Evolutionary conservation across 2,113 vertebrate species (phyloP), one percentile per base, ranked within the genome.

Genomic region (Chionis minor): DNA sequence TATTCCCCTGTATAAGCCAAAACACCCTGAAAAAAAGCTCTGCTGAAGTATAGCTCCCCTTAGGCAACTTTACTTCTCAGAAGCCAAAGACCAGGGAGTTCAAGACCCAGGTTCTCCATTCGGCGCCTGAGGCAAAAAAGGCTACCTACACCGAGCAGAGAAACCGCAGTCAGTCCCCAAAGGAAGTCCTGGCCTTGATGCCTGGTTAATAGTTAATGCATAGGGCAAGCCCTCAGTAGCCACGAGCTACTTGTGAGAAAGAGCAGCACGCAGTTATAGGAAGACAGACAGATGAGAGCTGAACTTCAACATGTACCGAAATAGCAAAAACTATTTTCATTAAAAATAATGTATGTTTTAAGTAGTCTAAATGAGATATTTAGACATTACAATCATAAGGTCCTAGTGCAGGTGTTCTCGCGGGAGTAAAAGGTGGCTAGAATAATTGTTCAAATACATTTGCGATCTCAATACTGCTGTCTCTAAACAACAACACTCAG

Each of bases 181-280:
- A 56, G 92, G 88, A 86, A 77, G 35, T 28, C 56, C 73, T 58
- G 42, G 70, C 81, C 86, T 79, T 72, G 80, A 86, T 85, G 65
- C 47, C 65, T 95, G 44, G 35, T 96, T 88, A 95, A 96, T 89
- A 96, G 51, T 92, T 91, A 96, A 96, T 92, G 80, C 49, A 61
- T 0, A 78, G 69, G 79, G 65, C 80, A 86, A 92, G 85, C 24
- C 82, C 82, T 83, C 38, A 2, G 35, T 40, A 82, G 78, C 33
- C 56, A 59, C 87, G 42, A 87, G 87, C 71, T 88, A 77, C 59
- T 92, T 73, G 24, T 13, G 79, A 77, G 88, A 42, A 81, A 78
- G 72, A 90, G 72, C 44, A 82, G 84, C 52, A 20, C 2, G 45
- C 47, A 59, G 47, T 44, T 73, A 38, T 0, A 69, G 55, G 45